Conservation (phyloP, 1,140 invertebrate species). For the Megalopta genalis region DNA sequence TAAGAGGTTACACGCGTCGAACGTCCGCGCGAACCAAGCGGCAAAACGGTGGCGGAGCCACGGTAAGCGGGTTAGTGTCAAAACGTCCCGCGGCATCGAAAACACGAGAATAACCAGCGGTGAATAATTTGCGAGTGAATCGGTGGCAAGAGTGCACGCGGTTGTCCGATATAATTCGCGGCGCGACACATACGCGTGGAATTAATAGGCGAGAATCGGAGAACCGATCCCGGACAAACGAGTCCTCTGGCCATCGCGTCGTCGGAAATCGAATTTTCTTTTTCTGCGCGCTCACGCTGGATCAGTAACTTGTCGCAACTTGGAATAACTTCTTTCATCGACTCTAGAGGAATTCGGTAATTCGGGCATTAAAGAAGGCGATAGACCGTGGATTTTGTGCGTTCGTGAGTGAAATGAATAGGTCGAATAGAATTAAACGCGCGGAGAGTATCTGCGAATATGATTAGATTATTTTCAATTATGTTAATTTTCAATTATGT, state of each 20-base stretch:
- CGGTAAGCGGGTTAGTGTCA: slow-evolving; percentile 23
- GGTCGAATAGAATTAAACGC: no score
- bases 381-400: no score
- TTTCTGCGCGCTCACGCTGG: no score
- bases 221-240: background rate
- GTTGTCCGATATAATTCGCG: background rate
- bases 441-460: no score
- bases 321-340: no score
- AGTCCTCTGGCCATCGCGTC: background rate
- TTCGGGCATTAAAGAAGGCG: no score
- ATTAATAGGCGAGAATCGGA: background rate
- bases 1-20: slow-evolving; percentile 6
- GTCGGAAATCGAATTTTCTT: no score
- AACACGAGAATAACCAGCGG: background rate
- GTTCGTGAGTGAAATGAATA: no score
- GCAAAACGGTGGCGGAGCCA: background rate
- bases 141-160: background rate
- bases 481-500: no score
- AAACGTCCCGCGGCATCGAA: slow-evolving; percentile 19
- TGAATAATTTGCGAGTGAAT: slow-evolving; percentile 10
- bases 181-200: background rate
- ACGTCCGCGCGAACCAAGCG: slow-evolving; percentile 3
- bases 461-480: no score
- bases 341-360: no score
- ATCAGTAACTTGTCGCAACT: no score